Evolutionary conservation across 2,888 invertebrate genomes (phyloP).

Genomic region (Noctua janthina): DNA sequence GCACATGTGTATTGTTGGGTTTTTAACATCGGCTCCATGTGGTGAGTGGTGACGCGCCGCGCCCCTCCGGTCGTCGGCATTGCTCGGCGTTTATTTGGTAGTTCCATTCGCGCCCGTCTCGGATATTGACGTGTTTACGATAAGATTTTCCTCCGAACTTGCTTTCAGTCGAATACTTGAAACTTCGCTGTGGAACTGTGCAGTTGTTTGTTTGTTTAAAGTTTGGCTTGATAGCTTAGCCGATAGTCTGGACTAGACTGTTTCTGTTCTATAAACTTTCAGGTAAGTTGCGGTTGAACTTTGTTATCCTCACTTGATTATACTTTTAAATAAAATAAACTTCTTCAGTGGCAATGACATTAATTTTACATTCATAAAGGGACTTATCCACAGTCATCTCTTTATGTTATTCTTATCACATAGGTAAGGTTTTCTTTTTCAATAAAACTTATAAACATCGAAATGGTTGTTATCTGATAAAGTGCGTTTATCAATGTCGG

Average conservation of each 20-base stretch:
- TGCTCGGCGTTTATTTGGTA: conserved; percentile 78
- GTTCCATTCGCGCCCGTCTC: conserved; percentile 82
- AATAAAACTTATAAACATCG: conserved; percentile 26
- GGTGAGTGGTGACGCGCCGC: conserved; percentile 80
- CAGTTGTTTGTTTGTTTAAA: conserved; percentile 62
- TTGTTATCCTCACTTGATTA: conserved; percentile 24
- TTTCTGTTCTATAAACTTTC: conserved; percentile 76
- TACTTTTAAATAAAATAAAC: conserved; percentile 15
- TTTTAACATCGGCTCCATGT: conserved; percentile 77
- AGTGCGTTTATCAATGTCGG: conserved; percentile 56
- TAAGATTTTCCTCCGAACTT: conserved; percentile 59
- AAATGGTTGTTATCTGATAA: conserved; percentile 60
- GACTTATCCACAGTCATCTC: background rate
- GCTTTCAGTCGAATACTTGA: conserved; percentile 57
- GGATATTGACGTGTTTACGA: conserved; percentile 78
- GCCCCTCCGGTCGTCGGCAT: conserved; percentile 79
- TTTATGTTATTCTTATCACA: background rate
- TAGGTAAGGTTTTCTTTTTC: conserved; percentile 13
- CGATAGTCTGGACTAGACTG: conserved; percentile 55
- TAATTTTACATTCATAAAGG: background rate
- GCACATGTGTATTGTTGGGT: conserved; percentile 77
- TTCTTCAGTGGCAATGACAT: background rate
- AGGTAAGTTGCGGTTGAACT: conserved; percentile 63
- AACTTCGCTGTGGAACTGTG: conserved; percentile 65
- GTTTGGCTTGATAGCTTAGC: conserved; percentile 41